Percentiles rank a stretch among this genome's conserved stretches.
phyloP scores from a whole-genome alignment of 2,113 vertebrate genomes.

The Oxyura jamaicensis region DNA sequence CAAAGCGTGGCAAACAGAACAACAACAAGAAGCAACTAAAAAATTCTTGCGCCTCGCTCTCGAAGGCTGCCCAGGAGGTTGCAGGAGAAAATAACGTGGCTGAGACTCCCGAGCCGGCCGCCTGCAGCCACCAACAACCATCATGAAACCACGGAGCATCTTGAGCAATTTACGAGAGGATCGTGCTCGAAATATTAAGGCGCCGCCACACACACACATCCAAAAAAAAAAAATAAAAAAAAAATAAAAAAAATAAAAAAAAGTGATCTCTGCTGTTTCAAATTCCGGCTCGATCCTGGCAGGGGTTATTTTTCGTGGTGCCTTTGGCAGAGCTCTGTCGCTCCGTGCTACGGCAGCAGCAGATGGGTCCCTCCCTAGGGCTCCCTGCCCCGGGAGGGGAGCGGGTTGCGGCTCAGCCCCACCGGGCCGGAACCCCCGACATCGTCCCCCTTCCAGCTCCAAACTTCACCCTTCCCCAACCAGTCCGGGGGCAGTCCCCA shows the following conservation, averaged over 20 bases:
- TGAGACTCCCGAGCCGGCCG: neutral
- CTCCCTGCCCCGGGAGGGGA: neutral
- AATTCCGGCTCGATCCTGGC: neutral
- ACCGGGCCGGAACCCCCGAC: rapidly evolving
- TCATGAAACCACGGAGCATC: neutral
- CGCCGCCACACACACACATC: rapidly evolving
- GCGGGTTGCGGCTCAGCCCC: neutral
- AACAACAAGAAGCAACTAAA: neutral
- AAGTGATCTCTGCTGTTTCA: neutral
- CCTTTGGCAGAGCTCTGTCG: neutral
- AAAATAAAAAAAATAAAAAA: neutral
- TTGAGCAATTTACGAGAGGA: neutral
- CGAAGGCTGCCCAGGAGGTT: neutral
- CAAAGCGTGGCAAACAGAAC: neutral
- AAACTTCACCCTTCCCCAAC: neutral
- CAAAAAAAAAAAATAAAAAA: too few relatives aligned
- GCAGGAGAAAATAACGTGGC: neutral
- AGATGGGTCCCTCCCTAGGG: rapidly evolving
- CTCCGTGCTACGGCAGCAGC: neutral
- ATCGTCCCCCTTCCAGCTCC: neutral
- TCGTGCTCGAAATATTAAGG: neutral
- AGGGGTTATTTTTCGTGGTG: neutral
- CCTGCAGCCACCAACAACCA: neutral
- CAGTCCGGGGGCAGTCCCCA: too few relatives aligned
- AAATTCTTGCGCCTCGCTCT: neutral